Conservation (phyloP, 2,888 invertebrate genomes). For the Spisula solida region DNA sequence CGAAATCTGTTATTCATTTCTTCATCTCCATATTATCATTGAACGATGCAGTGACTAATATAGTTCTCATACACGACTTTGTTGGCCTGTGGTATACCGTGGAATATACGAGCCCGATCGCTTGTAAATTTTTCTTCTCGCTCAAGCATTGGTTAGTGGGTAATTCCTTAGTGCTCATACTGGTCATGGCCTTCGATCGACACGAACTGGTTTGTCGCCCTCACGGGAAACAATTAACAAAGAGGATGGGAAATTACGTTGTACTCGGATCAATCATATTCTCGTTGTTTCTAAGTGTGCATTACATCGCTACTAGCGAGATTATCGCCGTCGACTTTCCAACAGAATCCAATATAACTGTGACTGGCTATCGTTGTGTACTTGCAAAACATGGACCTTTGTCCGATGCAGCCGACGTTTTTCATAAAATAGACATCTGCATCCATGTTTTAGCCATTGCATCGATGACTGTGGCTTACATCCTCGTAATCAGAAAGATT, state of each 20-base stretch:
- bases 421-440: slow-evolving; percentile 18
- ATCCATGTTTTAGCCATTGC: background rate
- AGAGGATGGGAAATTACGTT: background rate
- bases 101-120: background rate
- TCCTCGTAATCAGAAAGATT: slow-evolving; percentile 1
- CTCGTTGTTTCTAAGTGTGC: background rate
- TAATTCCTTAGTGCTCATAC: background rate
- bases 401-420: background rate
- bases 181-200: slow-evolving; percentile 14
- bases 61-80: background rate
- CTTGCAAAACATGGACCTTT: background rate
- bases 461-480: background rate
- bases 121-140: background rate
- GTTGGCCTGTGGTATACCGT: background rate
- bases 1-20: background rate
- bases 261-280: background rate
- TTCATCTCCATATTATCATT: slow-evolving; percentile 10
- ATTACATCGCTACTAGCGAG: background rate
- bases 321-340: background rate
- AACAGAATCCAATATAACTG: background rate
- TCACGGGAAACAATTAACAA: background rate
- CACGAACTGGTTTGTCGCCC: slow-evolving; percentile 12
- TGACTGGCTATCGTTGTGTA: background rate
- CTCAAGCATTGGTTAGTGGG: slow-evolving; percentile 16
- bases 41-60: background rate